Conservation (phyloP, 1,140 invertebrate genomes). For the Xylocopa sonorina region DNA sequence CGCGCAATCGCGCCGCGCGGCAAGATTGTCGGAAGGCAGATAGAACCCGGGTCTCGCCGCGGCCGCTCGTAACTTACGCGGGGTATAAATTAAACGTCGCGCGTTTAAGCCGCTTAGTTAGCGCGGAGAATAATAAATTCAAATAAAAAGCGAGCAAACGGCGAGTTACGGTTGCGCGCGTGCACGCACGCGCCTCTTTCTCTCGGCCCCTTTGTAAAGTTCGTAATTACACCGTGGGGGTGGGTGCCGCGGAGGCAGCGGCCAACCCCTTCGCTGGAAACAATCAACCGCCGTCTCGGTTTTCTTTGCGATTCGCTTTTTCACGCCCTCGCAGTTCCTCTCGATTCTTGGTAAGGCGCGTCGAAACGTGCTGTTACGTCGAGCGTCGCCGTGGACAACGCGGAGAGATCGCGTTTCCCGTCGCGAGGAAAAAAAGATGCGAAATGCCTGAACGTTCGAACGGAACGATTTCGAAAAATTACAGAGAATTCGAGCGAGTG, state of each 20-base stretch:
- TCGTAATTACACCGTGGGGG: conserved; percentile 34
- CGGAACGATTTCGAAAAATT: too few relatives aligned
- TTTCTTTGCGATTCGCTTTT: conserved; percentile 14
- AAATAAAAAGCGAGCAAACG: conserved; percentile 47
- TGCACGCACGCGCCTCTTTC: conserved; percentile 5
- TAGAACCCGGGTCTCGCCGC: conserved; percentile 1
- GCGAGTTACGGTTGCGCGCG: neutral
- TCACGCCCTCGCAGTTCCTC: neutral
- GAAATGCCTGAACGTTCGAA: too few relatives aligned
- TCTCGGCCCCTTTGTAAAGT: conserved; percentile 41
- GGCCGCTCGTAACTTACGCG: conserved; percentile 43
- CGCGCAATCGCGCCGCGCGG: conserved; percentile 13
- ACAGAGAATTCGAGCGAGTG: too few relatives aligned
- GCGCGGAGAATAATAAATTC: conserved; percentile 52
- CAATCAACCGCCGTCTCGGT: conserved; percentile 1
- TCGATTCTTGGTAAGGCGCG: neutral
- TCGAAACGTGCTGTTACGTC: neutral
- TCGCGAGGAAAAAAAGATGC: too few relatives aligned
- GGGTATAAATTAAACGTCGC: conserved; percentile 58
- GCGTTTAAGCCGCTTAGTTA: conserved; percentile 55
- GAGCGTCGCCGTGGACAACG: too few relatives aligned
- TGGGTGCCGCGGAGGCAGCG: too few relatives aligned
- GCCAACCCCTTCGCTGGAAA: neutral
- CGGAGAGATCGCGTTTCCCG: too few relatives aligned
- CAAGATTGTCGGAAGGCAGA: conserved; percentile 32